phyloP scores from a whole-genome alignment of 2,797 vertebrate species.

The Enteromius thamalakanensis region DNA sequence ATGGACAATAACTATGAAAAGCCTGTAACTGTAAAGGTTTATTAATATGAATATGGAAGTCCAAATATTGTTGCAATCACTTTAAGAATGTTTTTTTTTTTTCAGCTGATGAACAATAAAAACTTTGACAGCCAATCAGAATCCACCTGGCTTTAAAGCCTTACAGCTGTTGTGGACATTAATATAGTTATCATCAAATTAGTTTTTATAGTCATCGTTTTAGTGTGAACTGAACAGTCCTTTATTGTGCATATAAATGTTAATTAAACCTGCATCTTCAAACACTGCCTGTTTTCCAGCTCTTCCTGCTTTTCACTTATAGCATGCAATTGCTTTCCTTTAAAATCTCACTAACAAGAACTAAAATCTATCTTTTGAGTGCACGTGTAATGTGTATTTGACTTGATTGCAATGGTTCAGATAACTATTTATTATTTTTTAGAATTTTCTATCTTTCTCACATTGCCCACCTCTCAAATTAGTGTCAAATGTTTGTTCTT shows the following conservation, averaged over 20 bases:
- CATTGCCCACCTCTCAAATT: slow-evolving; percentile 20
- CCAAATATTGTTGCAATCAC: not conserved
- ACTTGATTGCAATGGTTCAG: not conserved
- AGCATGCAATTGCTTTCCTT: slow-evolving; percentile 33
- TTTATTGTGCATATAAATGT: slow-evolving; percentile 15
- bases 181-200: not conserved
- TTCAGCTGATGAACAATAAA: not conserved
- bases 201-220: not conserved
- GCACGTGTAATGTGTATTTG: slow-evolving; percentile 14
- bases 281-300: not conserved
- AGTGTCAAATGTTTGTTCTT: slow-evolving; percentile 18
- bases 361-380: slow-evolving; percentile 21
- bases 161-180: not conserved
- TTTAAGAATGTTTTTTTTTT: not conserved
- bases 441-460: slow-evolving; percentile 7
- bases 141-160: not conserved
- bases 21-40: not conserved
- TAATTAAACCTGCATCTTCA: slow-evolving; percentile 1
- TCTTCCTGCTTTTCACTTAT: slow-evolving; percentile 27
- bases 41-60: not conserved
- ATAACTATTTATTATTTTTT: not conserved
- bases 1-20: not conserved
- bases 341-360: slow-evolving; percentile 1
- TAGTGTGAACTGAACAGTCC: not conserved
- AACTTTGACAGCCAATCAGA: not conserved